Base-by-base conservation (phyloP, 2,888 invertebrate species). In the Psylliodes chrysocephalus region DNA sequence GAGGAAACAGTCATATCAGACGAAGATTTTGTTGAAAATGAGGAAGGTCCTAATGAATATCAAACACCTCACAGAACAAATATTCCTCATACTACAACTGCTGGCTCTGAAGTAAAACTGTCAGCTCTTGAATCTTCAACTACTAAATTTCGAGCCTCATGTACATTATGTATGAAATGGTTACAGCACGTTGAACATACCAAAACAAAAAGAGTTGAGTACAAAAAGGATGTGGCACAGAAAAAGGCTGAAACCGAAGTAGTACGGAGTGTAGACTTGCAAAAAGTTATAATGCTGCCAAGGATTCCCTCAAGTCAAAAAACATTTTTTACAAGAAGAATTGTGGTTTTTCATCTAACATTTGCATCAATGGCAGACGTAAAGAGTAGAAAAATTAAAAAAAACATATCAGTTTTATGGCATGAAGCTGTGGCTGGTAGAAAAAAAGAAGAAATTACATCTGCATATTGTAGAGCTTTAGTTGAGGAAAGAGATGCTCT, bases 401-500 rank as follows among this genome's bases (percentile, higher is more conserved):
- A 4, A 42, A 42, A 42, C 15, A 42, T 42, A 55, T 40, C 40
- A 40, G 42, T 44, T 55, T 55, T 44, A 10, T 55, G 55, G 55
- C 55, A 55, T 28, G 55, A 55, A 42, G 44, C 55, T 15, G 6
- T 55, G n/a, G 15, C 42, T 28, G 55, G 42, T 42, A 55, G 42
- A 30, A 55, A 55, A 38, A 28, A 19, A 14, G 55, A 55, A 55
- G 44, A 55, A 55, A 44, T 55, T 55, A 18, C 28, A 12, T 55
- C 42, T 28, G 18, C 22, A 12, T 55, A 55, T 55, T 28, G 8
- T 28, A 44, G 12, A 55, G 55, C 42, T 12, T 42, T 42, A 42
- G 15, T 42, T 12, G 8, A 42, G 15, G 42, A 42, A 42, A 46
- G 67, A 19, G 63, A 71, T 30, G 47, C 33, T 14, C 47, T 56